Conservation (phyloP, 2,797 vertebrate species). For the Dipus sagitta region DNA sequence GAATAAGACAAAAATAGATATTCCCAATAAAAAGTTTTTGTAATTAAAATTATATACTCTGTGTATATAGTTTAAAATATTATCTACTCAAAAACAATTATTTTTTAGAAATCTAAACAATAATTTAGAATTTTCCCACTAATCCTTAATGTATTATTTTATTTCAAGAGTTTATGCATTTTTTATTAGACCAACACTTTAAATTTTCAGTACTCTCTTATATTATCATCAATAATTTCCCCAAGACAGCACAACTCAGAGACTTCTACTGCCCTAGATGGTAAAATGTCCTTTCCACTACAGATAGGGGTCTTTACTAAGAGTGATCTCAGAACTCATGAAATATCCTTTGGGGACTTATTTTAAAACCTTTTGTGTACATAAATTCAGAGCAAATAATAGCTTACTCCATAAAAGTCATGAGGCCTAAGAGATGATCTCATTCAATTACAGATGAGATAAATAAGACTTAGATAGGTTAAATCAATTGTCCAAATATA, state of each 20-base stretch:
- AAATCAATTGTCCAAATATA: constrained; percentile 49
- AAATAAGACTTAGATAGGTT: not conserved
- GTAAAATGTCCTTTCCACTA: not conserved
- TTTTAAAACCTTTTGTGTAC: constrained; percentile 61
- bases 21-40: not conserved
- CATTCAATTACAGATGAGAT: constrained; percentile 55
- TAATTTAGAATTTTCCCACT: not conserved
- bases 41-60: not conserved
- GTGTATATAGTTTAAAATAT: not conserved
- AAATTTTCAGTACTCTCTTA: constrained; percentile 12
- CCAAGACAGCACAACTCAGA: not conserved
- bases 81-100: constrained; percentile 2
- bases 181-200: not conserved
- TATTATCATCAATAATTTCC: not conserved
- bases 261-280: not conserved
- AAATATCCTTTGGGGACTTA: constrained; percentile 49
- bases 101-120: constrained; percentile 42
- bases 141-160: constrained; percentile 4
- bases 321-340: constrained; percentile 39
- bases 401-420: constrained; percentile 53
- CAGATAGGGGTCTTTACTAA: not conserved
- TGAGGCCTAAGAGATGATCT: constrained; percentile 64
- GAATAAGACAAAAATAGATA: not conserved
- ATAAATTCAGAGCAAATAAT: constrained; percentile 72
- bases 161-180: not conserved